Evolutionary conservation across 2,797 vertebrate species (phyloP), one percentile per base, ranked within the genome.

Genomic region (Sphenodon punctatus): DNA sequence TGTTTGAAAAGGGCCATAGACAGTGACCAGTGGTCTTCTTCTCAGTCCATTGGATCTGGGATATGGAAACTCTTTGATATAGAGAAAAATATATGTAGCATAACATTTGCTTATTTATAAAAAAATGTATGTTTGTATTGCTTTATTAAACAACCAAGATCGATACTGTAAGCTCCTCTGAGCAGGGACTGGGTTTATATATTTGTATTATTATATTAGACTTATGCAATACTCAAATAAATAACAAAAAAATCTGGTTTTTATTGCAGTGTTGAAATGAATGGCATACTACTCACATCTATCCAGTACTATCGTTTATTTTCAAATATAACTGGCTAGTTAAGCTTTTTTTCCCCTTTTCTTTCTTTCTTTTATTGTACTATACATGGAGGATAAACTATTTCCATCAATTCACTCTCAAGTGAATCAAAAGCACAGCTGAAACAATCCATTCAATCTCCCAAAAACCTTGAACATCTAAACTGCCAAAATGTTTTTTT

Each of bases 181-280:
- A 67, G n/a, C 12, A 41, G 19, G 51, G 45, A 67, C 14, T 17
- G 25, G 61, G 60, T 72, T 61, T 67, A 60, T 77, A 45, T 53
- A 53, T 67, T 34, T 67, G 39, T 63, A 74, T 80, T 74, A 55
- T 43, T 22, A 46, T 23, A 67, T 17, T 46, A 49, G 78, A 73
- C 42, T 67, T 27, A 17, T 67, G 32, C 41, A 83, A 46, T 56
- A 42, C 60, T 38, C 56, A 61, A 41, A 67, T 80, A 80, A 80
- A 73, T 73, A 67, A 80, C 61, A 49, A 67, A 65, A 58, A 22
- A 73, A 34, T 32, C 43, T 58, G 63, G 79, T 32, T 39, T 74
- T 75, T 75, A 68, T 63, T 46, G 27, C 41, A 8, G 51, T 68
- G 64, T 65, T 76, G 65, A 83, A 75, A 75, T 63, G 81, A 61